Evolutionary conservation across 1,140 invertebrate genomes (phyloP).

Genomic region (Leptinotarsa undecemlineata): DNA sequence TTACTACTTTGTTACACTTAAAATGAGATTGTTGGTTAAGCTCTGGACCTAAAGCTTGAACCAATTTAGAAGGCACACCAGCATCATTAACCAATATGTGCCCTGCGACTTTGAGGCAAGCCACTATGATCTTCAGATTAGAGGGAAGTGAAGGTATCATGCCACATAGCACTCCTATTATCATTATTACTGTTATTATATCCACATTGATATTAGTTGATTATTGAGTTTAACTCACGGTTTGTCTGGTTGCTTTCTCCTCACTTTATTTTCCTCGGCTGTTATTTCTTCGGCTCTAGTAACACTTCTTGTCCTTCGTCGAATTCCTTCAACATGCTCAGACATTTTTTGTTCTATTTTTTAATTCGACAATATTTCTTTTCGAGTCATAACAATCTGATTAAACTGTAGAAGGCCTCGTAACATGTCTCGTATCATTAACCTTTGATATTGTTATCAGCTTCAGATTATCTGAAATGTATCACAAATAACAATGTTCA

Average conservation of each 20-base stretch:
- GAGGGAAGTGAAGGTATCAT: background rate
- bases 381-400: background rate
- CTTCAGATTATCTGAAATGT: background rate
- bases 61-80: background rate
- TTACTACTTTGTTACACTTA: too few relatives aligned
- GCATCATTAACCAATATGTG: background rate
- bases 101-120: background rate
- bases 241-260: slow-evolving; percentile 82
- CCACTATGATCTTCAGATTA: too few relatives aligned
- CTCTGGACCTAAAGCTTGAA: too few relatives aligned
- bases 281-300: slow-evolving; percentile 85
- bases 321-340: slow-evolving; percentile 45
- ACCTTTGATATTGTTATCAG: slow-evolving; percentile 5
- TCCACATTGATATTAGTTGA: background rate
- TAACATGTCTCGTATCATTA: background rate
- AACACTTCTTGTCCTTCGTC: slow-evolving; percentile 79
- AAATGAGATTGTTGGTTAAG: too few relatives aligned
- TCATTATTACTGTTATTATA: background rate
- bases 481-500: background rate
- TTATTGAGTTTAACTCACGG: slow-evolving; percentile 69
- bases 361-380: background rate
- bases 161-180: background rate
- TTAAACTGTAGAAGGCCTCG: background rate
- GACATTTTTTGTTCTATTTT: slow-evolving; percentile 45
- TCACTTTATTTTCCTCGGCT: slow-evolving; percentile 75